Percentiles rank a stretch among this genome's conserved stretches.
Conservation (phyloP, 1,140 invertebrate genomes). For the Drosophila fuyamai region DNA sequence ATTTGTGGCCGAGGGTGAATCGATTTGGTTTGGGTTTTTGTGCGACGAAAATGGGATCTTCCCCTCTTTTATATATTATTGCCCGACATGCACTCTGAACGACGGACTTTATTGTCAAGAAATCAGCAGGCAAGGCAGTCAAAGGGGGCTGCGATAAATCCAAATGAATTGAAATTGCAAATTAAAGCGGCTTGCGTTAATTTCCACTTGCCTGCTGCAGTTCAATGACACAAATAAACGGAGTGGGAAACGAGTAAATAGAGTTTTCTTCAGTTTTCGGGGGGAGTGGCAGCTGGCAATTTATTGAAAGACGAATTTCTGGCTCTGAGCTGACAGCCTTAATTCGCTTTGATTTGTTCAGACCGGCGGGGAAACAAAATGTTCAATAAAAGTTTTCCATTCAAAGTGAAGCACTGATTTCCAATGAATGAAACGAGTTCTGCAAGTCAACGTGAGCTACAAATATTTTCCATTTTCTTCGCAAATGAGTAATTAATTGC, state of each 20-base stretch:
- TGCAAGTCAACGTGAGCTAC: background rate
- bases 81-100: slow-evolving; percentile 60
- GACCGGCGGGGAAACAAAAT: slow-evolving; percentile 3
- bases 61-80: slow-evolving; percentile 66
- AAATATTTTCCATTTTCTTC: background rate
- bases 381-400: slow-evolving; percentile 32
- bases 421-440: slow-evolving; percentile 2
- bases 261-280: background rate
- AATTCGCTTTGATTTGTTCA: slow-evolving; percentile 38
- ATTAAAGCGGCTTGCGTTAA: slow-evolving; percentile 56
- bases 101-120: slow-evolving; percentile 59
- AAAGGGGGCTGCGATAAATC: slow-evolving; percentile 7
- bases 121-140: slow-evolving; percentile 40
- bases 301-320: slow-evolving; percentile 43
- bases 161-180: slow-evolving; percentile 60
- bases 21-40: slow-evolving; percentile 33
- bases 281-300: slow-evolving; percentile 12
- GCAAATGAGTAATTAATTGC: slow-evolving; percentile 6
- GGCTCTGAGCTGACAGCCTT: slow-evolving; percentile 29
- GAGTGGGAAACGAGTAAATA: background rate
- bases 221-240: slow-evolving; percentile 34
- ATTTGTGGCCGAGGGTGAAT: slow-evolving; percentile 34
- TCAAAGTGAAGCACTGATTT: background rate
- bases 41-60: background rate
- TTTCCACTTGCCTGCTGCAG: slow-evolving; percentile 36